phyloP scores from a whole-genome alignment of 2,888 invertebrate genomes.

The Lithophane ornitopus region DNA sequence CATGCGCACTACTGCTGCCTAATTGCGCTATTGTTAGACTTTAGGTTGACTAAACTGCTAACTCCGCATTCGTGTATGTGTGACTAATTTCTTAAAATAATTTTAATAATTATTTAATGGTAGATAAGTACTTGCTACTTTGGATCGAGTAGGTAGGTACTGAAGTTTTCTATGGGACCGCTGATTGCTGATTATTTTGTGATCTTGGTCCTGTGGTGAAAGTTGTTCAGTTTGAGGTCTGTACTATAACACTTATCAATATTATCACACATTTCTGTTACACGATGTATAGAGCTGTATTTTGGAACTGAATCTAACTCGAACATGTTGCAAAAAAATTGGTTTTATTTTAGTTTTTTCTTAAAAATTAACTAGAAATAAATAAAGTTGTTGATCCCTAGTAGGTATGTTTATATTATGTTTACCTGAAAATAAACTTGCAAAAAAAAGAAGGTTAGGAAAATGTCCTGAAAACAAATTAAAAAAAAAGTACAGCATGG shows the following conservation, averaged over 20 bases:
- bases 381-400: no score
- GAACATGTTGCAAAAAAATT: background rate
- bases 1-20: constrained; percentile 15
- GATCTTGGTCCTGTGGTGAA: background rate
- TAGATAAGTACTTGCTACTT: background rate
- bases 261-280: background rate
- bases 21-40: constrained; percentile 56
- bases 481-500: no score
- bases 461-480: no score
- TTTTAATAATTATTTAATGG: background rate
- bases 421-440: no score
- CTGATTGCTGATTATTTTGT: background rate
- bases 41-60: constrained; percentile 24
- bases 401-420: no score
- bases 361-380: no score
- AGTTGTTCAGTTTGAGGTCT: background rate
- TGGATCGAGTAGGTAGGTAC: no score
- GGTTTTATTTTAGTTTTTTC: background rate
- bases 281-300: background rate
- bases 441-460: no score
- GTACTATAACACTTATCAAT: no score
- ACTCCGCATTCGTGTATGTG: background rate
- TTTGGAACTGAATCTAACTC: background rate
- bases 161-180: background rate
- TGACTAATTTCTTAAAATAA: constrained; percentile 3